Percentiles rank a stretch among this genome's conserved stretches.
These are phyloP conservation scores for Corythornis leucogaster DNA, from an alignment of 2,797 vertebrate genomes.

Conservation along the genomic window DNA sequence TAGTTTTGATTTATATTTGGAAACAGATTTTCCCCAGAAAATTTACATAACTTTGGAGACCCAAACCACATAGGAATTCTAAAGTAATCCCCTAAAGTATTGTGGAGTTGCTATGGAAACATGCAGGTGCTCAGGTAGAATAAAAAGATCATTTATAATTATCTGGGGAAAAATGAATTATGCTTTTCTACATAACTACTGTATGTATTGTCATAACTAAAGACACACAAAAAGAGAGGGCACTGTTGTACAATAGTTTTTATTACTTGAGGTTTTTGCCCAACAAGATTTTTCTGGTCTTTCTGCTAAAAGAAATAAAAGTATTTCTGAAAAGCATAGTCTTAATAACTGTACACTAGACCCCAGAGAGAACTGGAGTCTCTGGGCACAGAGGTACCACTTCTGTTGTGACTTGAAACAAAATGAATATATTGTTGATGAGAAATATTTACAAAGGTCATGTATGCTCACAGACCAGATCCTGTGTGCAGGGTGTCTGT, in stretches of 20 bases:
- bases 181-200: not conserved
- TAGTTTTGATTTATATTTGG: not conserved
- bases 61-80: not conserved
- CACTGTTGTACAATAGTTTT: not conserved
- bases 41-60: not conserved
- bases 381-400: not conserved
- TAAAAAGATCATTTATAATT: not conserved
- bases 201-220: not conserved
- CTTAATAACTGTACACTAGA: not conserved
- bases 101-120: constrained; percentile 32
- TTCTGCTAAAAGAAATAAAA: not conserved
- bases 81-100: not conserved
- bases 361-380: not conserved
- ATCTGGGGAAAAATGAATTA: not conserved
- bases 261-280: not conserved
- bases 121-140: not conserved
- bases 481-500: not conserved
- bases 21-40: not conserved
- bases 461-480: not conserved
- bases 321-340: not conserved
- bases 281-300: not conserved
- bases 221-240: not conserved
- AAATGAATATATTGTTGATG: not conserved
- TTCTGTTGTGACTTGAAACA: not conserved
- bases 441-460: not conserved